These are phyloP conservation scores for Seira musarum DNA, from an alignment of 2,888 invertebrate genomes.

Conservation along the genomic window DNA sequence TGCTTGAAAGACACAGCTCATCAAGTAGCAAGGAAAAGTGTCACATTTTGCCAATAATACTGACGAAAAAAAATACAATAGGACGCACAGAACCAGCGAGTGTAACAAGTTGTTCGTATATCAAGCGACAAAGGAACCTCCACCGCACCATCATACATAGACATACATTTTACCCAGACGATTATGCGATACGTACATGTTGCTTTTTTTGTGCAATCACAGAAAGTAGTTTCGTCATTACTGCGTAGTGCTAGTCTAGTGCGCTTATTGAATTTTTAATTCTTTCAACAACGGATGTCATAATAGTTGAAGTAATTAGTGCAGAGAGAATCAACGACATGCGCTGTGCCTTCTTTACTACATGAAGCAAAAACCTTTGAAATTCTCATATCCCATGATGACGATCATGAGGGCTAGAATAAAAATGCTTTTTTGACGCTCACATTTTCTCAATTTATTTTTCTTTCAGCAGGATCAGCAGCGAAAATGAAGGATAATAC, in stretches of 20 bases:
- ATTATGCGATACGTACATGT: too few species aligned
- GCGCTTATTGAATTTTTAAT: slow-evolving; percentile 56
- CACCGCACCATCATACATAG: not conserved
- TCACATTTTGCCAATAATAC: not conserved
- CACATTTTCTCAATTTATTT: not conserved
- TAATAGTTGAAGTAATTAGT: slow-evolving; percentile 56
- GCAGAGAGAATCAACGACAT: slow-evolving; percentile 24
- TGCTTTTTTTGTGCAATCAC: slow-evolving; percentile 2
- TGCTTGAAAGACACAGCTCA: slow-evolving; percentile 43
- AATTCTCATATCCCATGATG: too few species aligned
- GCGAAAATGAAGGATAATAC: not conserved
- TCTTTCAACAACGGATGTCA: slow-evolving; percentile 59
- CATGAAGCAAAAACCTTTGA: too few species aligned
- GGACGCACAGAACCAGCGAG: not conserved
- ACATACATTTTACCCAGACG: too few species aligned
- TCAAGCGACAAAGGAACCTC: too few species aligned
- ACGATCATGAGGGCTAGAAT: not conserved
- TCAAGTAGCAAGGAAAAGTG: slow-evolving; percentile 26
- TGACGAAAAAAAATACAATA: not conserved
- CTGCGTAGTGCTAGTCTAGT: not conserved
- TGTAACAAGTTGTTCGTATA: slow-evolving; percentile 30
- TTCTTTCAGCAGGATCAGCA: not conserved
- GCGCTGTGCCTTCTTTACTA: too few species aligned
- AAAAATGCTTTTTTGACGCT: not conserved
- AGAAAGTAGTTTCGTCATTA: slow-evolving; percentile 28